Percentiles rank a stretch among this genome's conserved stretches.
phyloP scores from a whole-genome alignment of 2,113 vertebrate genomes.

The Tenrec ecaudatus region DNA sequence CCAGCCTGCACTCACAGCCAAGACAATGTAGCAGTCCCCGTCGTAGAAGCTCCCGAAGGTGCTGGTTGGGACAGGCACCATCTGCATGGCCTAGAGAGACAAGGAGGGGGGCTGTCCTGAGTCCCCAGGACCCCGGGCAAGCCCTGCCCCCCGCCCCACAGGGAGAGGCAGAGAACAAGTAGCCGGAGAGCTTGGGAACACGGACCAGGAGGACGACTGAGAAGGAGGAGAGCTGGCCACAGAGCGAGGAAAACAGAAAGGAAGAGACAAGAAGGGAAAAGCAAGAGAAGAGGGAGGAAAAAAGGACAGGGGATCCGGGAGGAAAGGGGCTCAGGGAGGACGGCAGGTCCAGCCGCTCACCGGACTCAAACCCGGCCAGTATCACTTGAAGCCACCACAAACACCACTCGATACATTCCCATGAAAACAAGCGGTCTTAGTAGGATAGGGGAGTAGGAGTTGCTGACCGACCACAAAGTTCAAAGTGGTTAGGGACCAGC shows the following conservation, averaged over 20 bases:
- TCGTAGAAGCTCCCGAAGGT: slow-evolving; percentile 90
- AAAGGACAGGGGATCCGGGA: background rate
- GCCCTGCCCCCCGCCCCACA: background rate
- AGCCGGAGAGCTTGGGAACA: background rate
- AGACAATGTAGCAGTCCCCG: slow-evolving; percentile 92
- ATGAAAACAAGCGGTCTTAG: background rate
- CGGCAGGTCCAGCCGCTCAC: background rate
- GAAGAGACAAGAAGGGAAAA: background rate
- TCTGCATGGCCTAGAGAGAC: slow-evolving; percentile 89
- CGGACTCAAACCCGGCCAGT: too few relatives aligned
- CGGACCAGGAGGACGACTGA: background rate
- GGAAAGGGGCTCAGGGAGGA: background rate
- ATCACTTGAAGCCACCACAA: background rate
- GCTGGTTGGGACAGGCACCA: slow-evolving; percentile 89
- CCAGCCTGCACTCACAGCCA: slow-evolving; percentile 86
- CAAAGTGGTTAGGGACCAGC: too few relatives aligned
- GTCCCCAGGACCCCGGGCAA: background rate
- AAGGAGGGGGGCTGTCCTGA: background rate
- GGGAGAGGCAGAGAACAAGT: background rate
- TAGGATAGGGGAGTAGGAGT: too few relatives aligned
- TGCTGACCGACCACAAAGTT: too few relatives aligned
- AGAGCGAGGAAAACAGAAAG: background rate
- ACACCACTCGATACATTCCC: background rate
- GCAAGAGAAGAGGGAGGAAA: background rate
- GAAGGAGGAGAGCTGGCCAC: background rate